Evolutionary conservation across 2,888 invertebrate genomes (phyloP).

Genomic region (Apamea sordens): DNA sequence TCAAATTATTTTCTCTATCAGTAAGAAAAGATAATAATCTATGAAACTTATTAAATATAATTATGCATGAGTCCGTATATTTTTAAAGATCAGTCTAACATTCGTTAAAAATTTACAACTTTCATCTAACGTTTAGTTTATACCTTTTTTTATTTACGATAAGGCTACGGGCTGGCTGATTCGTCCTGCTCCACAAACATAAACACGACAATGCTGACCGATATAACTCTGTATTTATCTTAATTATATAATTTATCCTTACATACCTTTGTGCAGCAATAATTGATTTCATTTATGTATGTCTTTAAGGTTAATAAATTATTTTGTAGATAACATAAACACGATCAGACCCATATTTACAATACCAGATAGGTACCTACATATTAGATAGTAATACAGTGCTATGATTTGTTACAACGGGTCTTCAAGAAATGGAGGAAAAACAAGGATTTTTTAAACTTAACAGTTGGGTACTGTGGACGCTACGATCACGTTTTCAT

Average conservation of each 20-base stretch:
- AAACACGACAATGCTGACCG: conserved; percentile 51
- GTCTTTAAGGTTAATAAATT: conserved; percentile 18
- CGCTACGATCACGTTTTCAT: conserved; percentile 19
- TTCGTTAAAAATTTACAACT: conserved; percentile 88
- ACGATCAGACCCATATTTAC: conserved; percentile 50
- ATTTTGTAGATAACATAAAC: conserved; percentile 26
- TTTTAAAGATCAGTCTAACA: conserved; percentile 90
- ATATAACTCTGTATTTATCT: conserved; percentile 49
- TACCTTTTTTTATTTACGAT: conserved; percentile 75
- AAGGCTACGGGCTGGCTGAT: conserved; percentile 80
- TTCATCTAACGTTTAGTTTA: conserved; percentile 72
- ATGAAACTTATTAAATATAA: conserved; percentile 82
- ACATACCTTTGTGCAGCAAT: conserved; percentile 57
- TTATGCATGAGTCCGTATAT: conserved; percentile 83
- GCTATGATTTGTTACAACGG: conserved; percentile 25
- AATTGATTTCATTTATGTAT: conserved; percentile 48
- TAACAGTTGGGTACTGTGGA: conserved; percentile 31
- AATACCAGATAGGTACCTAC: conserved; percentile 32
- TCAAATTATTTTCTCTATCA: conserved; percentile 75
- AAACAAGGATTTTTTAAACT: conserved; percentile 27
- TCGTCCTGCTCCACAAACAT: conserved; percentile 64
- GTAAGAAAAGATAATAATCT: conserved; percentile 78
- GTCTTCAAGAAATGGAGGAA: conserved; percentile 40
- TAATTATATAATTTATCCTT: conserved; percentile 42
- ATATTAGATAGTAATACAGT: conserved; percentile 44